phyloP scores from a whole-genome alignment of 2,113 vertebrate genomes.

The Callopanchax toddi region DNA sequence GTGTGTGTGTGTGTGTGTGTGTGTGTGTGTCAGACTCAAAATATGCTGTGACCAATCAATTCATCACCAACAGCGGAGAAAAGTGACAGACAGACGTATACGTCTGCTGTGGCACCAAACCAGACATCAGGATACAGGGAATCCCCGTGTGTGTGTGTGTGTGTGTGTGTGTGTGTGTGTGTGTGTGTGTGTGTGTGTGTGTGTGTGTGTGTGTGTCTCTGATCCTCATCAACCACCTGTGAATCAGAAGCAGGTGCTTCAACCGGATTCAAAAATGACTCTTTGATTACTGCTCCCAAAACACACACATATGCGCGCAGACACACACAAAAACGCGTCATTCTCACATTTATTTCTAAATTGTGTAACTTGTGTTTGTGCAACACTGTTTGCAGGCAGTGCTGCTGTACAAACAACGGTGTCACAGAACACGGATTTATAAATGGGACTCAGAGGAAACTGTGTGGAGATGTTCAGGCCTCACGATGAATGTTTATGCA shows the following conservation, averaged over 20 bases:
- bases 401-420: slow-evolving; percentile 18
- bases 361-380: too few relatives aligned
- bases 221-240: slow-evolving; percentile 48
- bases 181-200: slow-evolving; percentile 10
- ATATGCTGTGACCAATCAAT: slow-evolving; percentile 31
- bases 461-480: too few relatives aligned
- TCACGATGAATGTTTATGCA: too few relatives aligned
- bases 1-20: not conserved
- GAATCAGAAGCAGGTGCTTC: too few relatives aligned
- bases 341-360: slow-evolving; percentile 10
- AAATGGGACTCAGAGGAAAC: not conserved
- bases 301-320: not conserved
- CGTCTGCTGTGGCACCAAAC: too few relatives aligned
- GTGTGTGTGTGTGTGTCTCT: not conserved
- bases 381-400: slow-evolving; percentile 10
- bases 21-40: not conserved
- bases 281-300: slow-evolving; percentile 1
- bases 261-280: slow-evolving; percentile 28
- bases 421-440: slow-evolving; percentile 9
- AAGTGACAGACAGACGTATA: too few relatives aligned
- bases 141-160: slow-evolving; percentile 15
- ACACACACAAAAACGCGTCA: not conserved
- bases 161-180: slow-evolving; percentile 13
- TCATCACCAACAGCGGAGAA: too few relatives aligned
- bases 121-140: too few relatives aligned